Evolutionary conservation across 2,113 vertebrate species (phyloP), one percentile per base, ranked within the genome.

Genomic region (Orycteropus afer): DNA sequence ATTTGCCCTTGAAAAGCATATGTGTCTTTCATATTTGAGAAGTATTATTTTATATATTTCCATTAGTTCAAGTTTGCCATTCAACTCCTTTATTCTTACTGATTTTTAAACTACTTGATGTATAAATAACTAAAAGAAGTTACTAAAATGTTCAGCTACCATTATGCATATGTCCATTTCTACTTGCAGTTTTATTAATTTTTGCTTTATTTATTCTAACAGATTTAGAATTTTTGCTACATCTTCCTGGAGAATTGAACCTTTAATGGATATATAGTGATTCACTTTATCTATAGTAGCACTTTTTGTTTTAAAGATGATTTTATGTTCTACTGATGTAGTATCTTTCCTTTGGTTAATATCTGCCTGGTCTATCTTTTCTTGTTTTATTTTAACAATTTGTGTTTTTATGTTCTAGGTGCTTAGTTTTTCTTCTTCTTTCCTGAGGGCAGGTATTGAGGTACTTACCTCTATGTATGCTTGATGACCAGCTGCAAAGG

Each of bases 161-260:
- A 5, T 53, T 17, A 25, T 77, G 37, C 10, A 74, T 86, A 74
- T 86, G 18, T 90, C 7, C 40, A 76, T 25, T 34, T 74, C 34
- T 94, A 37, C 42, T 15, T 74, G 10, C 22, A 13, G 15, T 80
- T 83, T 14, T 51, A 53, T 69, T 83, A 51, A 34, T 49, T 86
- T 87, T 93, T n/a, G n/a, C n/a, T 92, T 63, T 14, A 49, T 59
- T 94, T 94, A 86, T 67, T 78, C 22, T 77, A 85, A 53, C 2
- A 51, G 13, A 27, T 14, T 93, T 63, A 85, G 29, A 85, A 82
- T 53, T 53, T 3, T 61, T 49, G 23, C 29, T 59, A 34, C 3
- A 12, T 53, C 37, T 90, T 95, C n/a, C n/a, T 86, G 1, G 20
- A 59, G 2, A 89, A 78, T 27, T 91, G 27, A n/a, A 77, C 59